Base-by-base conservation (phyloP, 2,113 vertebrate genomes). In the Neolamprologus devosi region DNA sequence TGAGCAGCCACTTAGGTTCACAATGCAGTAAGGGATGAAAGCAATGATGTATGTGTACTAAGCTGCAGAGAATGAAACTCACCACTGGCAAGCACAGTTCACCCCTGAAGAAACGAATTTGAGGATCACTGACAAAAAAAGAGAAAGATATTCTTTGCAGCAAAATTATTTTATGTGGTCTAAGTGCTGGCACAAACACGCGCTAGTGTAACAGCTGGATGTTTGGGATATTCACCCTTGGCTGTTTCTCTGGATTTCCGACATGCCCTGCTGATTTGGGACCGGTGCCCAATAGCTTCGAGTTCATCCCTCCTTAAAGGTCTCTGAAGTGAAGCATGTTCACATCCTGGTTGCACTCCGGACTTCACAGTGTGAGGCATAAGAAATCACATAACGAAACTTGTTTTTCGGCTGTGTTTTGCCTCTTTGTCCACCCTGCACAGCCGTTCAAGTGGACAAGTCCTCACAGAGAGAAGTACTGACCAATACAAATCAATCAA, bases 11-110 rank as follows among this genome's bases (percentile, higher is more conserved):
- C 89, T 91, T 85, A 86, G 89, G 63, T 85, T 94, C 89, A 85
- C 89, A 92, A 88, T 85, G 88, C 86, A 91, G 30, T 55, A 84
- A 78, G 85, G 90, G 86, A 93, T 92, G 88, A 94, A 91, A 93
- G 91, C 88, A 84, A 87, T 91, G 91, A 89, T 85, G 88, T 79
- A 88, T 91, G 91, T 88, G 82, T 83, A 79, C 89, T 82, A 84
- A 90, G 85, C 85, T n/a, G 79, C 63, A 60, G 63, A 63, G 68
- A 87, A 83, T 79, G 35, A 82, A 92, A 90, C 68, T 84, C 58
- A 70, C 85, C 80, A 85, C 80, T 87, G 86, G 84, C 84, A 86
- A 86, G 80, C 81, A 54, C 65, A 54, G 85, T 81, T 89, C 79
- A 86, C 57, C 91, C 78, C 89, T 85, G 47, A 87, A 83, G 88